Base-by-base conservation (phyloP, 2,888 invertebrate species). In the Platycheirus rosarum region DNA sequence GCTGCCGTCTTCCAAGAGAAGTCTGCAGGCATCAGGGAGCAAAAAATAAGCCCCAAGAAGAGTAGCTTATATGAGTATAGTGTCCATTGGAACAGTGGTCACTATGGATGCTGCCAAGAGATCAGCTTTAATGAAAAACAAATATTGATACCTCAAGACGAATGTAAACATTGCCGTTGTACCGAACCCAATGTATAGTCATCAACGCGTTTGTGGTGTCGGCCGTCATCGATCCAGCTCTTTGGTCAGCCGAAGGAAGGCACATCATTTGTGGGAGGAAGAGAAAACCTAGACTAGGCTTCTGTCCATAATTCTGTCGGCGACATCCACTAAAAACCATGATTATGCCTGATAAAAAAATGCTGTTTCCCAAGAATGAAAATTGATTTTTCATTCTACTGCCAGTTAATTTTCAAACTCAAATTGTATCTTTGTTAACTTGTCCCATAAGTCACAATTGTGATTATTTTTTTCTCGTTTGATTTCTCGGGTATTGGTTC, bases 101-200 rank as follows among this genome's bases (percentile, higher is more conserved):
- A 60, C 44, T 29, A 62, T 44, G 68, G 48, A 65, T 70, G 65
- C 75, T 75, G 75, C 57, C 75, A 53, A 70, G 70, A 77, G 82
- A 82, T 82, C 82, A 60, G 73, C 65, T 78, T 84, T 84, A 84
- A 84, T 84, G 84, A 78, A 84, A 78, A 84, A 51, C 73, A 84
- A 84, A 84, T 84, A 84, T 78, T 84, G 74, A 84, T 84, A 74
- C 74, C 71, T 84, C 73, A 74, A 84, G 84, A 78, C 69, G 57
- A 78, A 65, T 84, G 84, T 84, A 77, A 84, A 84, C 73, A 84
- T 73, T 73, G 77, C 82, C 66, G 44, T 79, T 69, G 74, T 60
- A 55, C 60, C 29, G 55, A 51, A 63, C 78, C 32, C 62, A 66
- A 68, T 53, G 29, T 32, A 7, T 8, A 32, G 29, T 7, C 40